These are phyloP conservation scores for Hemichromis elongatus DNA, from an alignment of 2,113 vertebrate genomes.

Conservation along the genomic window DNA sequence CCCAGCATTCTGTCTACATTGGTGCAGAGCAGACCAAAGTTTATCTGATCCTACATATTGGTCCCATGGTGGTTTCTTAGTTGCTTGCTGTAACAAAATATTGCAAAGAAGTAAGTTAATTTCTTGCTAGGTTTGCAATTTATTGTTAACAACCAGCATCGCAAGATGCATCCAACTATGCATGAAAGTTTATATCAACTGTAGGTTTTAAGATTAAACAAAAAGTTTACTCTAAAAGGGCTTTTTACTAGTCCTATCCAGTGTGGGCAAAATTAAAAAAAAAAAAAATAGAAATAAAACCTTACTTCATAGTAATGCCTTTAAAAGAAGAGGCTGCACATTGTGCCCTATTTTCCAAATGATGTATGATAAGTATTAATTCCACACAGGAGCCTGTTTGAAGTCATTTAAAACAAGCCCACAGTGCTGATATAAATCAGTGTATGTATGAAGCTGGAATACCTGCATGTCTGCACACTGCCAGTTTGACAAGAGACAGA, in stretches of 20 bases:
- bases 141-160: not conserved
- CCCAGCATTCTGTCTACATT: conserved; percentile 22
- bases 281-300: not conserved
- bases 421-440: conserved; percentile 39
- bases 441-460: conserved; percentile 29
- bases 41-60: conserved; percentile 44
- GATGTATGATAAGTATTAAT: conserved; percentile 10
- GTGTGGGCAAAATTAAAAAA: not conserved
- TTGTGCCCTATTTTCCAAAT: conserved; percentile 1
- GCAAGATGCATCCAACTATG: not conserved
- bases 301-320: not conserved
- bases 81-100: conserved; percentile 20
- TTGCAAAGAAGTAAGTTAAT: not conserved
- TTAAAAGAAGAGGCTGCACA: not conserved
- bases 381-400: conserved; percentile 32
- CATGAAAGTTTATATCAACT: not conserved
- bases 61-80: conserved; percentile 27
- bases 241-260: not conserved
- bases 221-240: not conserved
- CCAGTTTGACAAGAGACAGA: conserved; percentile 68
- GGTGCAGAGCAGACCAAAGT: conserved; percentile 7
- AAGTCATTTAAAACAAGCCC: conserved; percentile 31
- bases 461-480: conserved; percentile 24
- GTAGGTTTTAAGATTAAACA: not conserved
- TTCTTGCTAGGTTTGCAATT: not conserved